Percentiles rank a stretch among this genome's conserved stretches.
Conservation (phyloP, 2,797 vertebrate species). For the Lepilemur septentrionalis region DNA sequence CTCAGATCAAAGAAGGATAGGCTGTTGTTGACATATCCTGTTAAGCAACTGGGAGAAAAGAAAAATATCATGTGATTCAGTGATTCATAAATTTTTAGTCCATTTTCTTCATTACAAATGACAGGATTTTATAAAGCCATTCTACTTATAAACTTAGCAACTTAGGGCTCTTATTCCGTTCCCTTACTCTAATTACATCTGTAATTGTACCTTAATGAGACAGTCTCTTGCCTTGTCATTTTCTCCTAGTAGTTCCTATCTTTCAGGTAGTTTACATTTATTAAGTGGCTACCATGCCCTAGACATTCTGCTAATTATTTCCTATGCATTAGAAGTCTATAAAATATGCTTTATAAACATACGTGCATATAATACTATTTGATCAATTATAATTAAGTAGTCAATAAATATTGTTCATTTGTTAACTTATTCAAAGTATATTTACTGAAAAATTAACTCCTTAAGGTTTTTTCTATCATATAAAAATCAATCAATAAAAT, state of each 20-base stretch:
- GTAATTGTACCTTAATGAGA: not conserved
- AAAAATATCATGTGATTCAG: not conserved
- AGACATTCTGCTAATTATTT: not conserved
- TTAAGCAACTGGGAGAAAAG: constrained; percentile 90
- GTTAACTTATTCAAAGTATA: not conserved
- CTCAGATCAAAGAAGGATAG: constrained; percentile 95
- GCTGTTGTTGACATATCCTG: constrained; percentile 97
- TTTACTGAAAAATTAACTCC: not conserved
- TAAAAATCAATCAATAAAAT: not conserved
- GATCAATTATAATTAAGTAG: not conserved
- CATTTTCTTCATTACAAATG: not conserved
- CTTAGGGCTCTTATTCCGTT: not conserved
- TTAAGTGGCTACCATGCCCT: not conserved
- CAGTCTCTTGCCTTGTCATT: not conserved
- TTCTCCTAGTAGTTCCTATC: not conserved
- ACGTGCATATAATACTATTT: not conserved
- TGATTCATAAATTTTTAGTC: not conserved
- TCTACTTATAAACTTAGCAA: not conserved
- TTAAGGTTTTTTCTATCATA: not conserved
- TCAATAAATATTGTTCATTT: not conserved
- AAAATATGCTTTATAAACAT: not conserved
- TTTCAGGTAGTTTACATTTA: not conserved
- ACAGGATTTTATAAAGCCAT: not conserved
- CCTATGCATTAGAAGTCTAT: not conserved
- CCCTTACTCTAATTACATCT: not conserved